Percentiles rank a stretch among this genome's conserved stretches.
These are phyloP conservation scores for Epistrophe eligans DNA, from an alignment of 2,888 invertebrate species.

Conservation along the genomic window DNA sequence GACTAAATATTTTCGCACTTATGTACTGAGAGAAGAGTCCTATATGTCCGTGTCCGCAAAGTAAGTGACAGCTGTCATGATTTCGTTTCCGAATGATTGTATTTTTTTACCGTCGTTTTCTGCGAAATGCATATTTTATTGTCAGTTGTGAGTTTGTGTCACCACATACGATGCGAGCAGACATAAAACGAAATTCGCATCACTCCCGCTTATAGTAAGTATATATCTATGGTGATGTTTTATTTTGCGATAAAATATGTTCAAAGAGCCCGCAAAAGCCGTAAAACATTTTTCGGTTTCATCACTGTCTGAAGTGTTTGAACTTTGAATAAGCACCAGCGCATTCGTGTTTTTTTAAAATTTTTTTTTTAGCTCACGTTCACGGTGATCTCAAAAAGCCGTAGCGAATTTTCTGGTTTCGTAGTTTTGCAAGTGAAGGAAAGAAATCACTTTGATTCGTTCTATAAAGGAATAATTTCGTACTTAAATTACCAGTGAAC, in stretches of 20 bases:
- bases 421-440: conserved; percentile 71
- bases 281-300: conserved; percentile 70
- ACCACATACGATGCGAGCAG: conserved; percentile 71
- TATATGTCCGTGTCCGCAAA: conserved; percentile 32
- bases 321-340: conserved; percentile 61
- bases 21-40: conserved; percentile 13
- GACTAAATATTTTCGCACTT: conserved; percentile 57
- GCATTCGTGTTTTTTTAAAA: background rate
- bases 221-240: conserved; percentile 26
- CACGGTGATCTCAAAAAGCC: conserved; percentile 61
- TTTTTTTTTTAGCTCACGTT: conserved; percentile 34
- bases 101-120: conserved; percentile 36
- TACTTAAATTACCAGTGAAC: conserved; percentile 72
- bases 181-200: conserved; percentile 67
- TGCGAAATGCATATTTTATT: conserved; percentile 67
- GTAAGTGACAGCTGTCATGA: conserved; percentile 64
- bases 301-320: conserved; percentile 66
- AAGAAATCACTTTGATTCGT: conserved; percentile 74
- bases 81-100: conserved; percentile 55
- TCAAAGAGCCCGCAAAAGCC: conserved; percentile 70
- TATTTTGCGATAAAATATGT: conserved; percentile 60
- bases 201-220: conserved; percentile 18
- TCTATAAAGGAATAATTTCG: conserved; percentile 73
- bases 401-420: conserved; percentile 72
- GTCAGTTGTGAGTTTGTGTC: conserved; percentile 69